Percentiles rank a stretch among this genome's conserved stretches.
phyloP scores from a whole-genome alignment of 2,888 invertebrate species.

The Teleiodes luculella region DNA sequence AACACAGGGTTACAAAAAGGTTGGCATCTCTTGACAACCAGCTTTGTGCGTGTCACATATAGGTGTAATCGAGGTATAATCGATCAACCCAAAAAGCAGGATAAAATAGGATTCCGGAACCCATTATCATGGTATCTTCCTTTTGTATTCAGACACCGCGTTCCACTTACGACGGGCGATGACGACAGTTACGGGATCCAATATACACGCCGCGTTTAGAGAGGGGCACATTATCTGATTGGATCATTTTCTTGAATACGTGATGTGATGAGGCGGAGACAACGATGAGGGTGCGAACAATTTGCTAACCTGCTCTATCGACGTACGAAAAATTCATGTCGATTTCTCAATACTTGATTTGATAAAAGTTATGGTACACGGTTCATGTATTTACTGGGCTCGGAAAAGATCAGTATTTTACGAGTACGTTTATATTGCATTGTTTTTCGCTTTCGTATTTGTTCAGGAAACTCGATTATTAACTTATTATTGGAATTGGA shows the following conservation, averaged over 20 bases:
- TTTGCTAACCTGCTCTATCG: too few relatives aligned
- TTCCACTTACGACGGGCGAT: conserved; percentile 21
- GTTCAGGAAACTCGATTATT: too few relatives aligned
- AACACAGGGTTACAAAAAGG: too few relatives aligned
- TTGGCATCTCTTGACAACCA: too few relatives aligned
- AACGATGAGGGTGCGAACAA: background rate
- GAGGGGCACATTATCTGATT: conserved; percentile 12
- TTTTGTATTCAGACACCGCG: conserved; percentile 42
- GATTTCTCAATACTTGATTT: too few relatives aligned
- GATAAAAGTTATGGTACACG: too few relatives aligned
- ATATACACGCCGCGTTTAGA: conserved; percentile 29
- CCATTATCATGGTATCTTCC: conserved; percentile 38
- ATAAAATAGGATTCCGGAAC: conserved; percentile 46
- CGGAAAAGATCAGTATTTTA: too few relatives aligned
- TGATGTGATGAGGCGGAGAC: background rate
- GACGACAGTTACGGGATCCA: conserved; percentile 16
- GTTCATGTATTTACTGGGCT: too few relatives aligned
- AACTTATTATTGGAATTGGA: too few relatives aligned
- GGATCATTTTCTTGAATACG: conserved; percentile 10
- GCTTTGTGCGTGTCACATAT: background rate
- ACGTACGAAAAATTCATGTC: conserved; percentile 30
- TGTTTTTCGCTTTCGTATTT: too few relatives aligned
- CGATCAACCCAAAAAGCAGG: conserved; percentile 42
- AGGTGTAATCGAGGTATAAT: conserved; percentile 39
- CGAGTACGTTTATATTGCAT: too few relatives aligned